These are phyloP conservation scores for Salmo trutta DNA, from an alignment of 2,797 vertebrate species.

Conservation along the genomic window DNA sequence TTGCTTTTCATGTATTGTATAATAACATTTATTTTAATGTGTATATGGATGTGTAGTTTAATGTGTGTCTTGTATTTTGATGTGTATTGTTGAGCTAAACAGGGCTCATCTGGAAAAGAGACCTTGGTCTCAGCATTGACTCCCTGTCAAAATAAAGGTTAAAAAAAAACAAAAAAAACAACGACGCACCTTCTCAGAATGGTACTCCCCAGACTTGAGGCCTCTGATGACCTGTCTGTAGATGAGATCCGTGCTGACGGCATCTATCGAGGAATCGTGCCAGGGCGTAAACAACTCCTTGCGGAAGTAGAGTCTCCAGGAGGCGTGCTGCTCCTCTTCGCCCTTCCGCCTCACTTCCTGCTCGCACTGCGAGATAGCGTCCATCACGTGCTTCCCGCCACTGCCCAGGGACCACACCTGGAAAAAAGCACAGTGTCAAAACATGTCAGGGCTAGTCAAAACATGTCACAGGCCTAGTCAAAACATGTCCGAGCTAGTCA, in stretches of 20 bases:
- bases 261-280: conserved; percentile 83
- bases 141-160: too few relatives aligned
- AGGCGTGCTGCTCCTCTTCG: conserved; percentile 75
- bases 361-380: conserved; percentile 93
- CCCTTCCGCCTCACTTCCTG: conserved; percentile 84
- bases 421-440: neutral
- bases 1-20: too few relatives aligned
- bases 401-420: conserved; percentile 91
- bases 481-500: too few relatives aligned
- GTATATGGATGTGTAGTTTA: too few relatives aligned
- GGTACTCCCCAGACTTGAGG: conserved; percentile 85
- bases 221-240: conserved; percentile 88
- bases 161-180: too few relatives aligned
- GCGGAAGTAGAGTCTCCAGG: conserved; percentile 86
- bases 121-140: too few relatives aligned
- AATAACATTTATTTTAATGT: too few relatives aligned
- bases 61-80: too few relatives aligned
- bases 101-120: too few relatives aligned
- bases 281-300: conserved; percentile 94
- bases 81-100: too few relatives aligned
- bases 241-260: conserved; percentile 87
- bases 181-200: conserved; percentile 82
- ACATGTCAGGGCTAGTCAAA: neutral
- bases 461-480: neutral
- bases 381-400: conserved; percentile 81